phyloP scores from a whole-genome alignment of 1,140 invertebrate species.

The Lordiphosa stackelbergi region DNA sequence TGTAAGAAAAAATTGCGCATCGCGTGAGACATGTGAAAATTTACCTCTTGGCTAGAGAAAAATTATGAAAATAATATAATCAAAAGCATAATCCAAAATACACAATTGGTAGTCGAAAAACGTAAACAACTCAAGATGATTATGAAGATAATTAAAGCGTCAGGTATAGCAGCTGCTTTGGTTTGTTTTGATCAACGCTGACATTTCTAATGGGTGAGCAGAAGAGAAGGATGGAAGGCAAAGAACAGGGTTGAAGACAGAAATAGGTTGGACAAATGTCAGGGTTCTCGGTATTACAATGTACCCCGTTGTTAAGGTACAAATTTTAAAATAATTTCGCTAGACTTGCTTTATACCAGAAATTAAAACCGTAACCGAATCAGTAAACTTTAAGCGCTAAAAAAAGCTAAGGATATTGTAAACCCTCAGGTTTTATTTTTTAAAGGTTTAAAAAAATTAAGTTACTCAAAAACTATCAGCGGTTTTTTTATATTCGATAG shows the following conservation, averaged over 20 bases:
- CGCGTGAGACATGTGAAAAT: slow-evolving; percentile 45
- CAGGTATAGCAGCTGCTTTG: slow-evolving; percentile 24
- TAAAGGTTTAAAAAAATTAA: no score
- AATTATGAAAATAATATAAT: slow-evolving; percentile 27
- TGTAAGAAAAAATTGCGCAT: slow-evolving; percentile 34
- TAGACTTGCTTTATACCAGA: no score
- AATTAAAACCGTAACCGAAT: no score
- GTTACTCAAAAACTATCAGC: no score
- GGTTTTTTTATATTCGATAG: no score
- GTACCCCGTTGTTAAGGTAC: no score
- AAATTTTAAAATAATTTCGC: neutral
- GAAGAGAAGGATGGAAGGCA: neutral
- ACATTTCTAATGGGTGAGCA: slow-evolving; percentile 2
- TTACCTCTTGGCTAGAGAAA: slow-evolving; percentile 7
- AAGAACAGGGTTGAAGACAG: slow-evolving; percentile 7
- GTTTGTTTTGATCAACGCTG: slow-evolving; percentile 5
- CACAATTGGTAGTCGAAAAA: slow-evolving; percentile 40
- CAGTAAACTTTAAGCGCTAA: no score
- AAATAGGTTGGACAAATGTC: slow-evolving; percentile 27
- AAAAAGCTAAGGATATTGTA: no score
- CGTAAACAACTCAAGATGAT: slow-evolving; percentile 40
- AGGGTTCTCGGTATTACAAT: no score
- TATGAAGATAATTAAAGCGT: slow-evolving; percentile 15
- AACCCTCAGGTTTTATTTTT: no score
- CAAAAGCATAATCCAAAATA: slow-evolving; percentile 36